These are phyloP conservation scores for Protobothrops flavoviridis DNA, from an alignment of 2,113 vertebrate genomes.

Conservation along the genomic window DNA sequence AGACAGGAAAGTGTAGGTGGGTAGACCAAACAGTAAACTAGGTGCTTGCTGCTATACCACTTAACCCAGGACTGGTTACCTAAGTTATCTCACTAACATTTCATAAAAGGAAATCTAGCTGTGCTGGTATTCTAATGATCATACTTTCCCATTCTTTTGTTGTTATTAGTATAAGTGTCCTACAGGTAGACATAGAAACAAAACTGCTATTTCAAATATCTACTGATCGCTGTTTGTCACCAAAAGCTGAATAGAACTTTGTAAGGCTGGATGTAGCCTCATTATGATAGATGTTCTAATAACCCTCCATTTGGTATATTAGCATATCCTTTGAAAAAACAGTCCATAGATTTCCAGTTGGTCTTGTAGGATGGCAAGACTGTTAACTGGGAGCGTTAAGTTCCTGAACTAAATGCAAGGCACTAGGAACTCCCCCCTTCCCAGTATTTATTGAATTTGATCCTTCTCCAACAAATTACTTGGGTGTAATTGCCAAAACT, in stretches of 20 bases:
- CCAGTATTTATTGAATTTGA: neutral
- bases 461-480: neutral
- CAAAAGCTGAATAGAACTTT: neutral
- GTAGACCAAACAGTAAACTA: neutral
- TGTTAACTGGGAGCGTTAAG: neutral
- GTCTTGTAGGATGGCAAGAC: neutral
- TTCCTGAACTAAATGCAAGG: neutral
- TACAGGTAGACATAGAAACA: neutral
- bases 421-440: no score
- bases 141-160: neutral
- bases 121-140: neutral
- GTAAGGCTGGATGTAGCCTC: neutral
- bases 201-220: neutral
- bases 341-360: neutral
- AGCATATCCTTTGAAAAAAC: neutral
- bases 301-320: neutral
- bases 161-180: neutral
- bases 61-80: neutral
- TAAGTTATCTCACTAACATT: neutral
- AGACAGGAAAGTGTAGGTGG: neutral
- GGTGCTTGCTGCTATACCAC: neutral
- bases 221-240: neutral
- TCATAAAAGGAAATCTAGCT: neutral
- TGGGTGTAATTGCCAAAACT: neutral
- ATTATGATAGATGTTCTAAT: neutral